Conservation (phyloP, 1,140 invertebrate species). For the Drosophila sp. region DNA sequence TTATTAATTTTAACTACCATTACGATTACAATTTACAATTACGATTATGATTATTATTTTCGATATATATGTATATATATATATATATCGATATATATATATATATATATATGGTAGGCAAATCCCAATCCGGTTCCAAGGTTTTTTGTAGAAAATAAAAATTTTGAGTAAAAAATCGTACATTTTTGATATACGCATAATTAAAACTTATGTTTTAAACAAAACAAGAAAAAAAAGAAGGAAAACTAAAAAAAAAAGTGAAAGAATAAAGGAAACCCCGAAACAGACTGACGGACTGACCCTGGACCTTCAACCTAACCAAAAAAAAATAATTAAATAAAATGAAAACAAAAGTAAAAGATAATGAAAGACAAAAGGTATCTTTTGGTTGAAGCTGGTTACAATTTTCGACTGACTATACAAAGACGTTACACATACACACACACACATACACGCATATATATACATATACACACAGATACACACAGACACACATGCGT, state of each 20-base stretch:
- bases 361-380: constrained; percentile 45
- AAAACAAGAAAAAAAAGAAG: constrained; percentile 27
- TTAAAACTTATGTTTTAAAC: constrained; percentile 30
- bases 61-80: constrained; percentile 54
- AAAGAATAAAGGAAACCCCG: constrained; percentile 49
- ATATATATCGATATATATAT: constrained; percentile 28
- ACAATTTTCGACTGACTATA: constrained; percentile 64
- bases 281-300: constrained; percentile 78
- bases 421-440: constrained; percentile 70
- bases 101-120: constrained; percentile 60
- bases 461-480: constrained; percentile 32
- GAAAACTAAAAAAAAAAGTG: constrained; percentile 32
- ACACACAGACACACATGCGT: constrained; percentile 46
- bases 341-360: background rate
- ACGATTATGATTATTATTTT: constrained; percentile 38
- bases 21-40: constrained; percentile 12
- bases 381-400: constrained; percentile 54
- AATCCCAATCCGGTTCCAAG: constrained; percentile 77
- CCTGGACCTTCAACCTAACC: constrained; percentile 9
- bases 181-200: constrained; percentile 63
- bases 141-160: constrained; percentile 73
- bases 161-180: constrained; percentile 23
- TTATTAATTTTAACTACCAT: constrained; percentile 31
- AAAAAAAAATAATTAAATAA: background rate
- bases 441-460: constrained; percentile 35